Evolutionary conservation across 2,113 vertebrate species (phyloP).

Genomic region (Mesitornis unicolor): DNA sequence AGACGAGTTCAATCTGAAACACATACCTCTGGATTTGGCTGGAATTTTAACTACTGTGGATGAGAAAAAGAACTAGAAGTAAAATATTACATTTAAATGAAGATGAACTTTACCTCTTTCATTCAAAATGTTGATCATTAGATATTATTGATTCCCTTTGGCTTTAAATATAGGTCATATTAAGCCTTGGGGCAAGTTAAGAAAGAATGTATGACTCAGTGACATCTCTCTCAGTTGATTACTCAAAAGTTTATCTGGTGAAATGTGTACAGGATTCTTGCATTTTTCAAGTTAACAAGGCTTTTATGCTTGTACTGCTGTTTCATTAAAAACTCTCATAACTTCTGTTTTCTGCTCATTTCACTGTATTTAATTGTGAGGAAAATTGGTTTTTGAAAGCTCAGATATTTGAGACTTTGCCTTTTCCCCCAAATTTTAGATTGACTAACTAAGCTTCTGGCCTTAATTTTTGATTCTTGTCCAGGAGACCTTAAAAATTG

Average conservation of each 20-base stretch:
- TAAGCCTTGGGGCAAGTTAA: background rate
- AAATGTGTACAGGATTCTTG: background rate
- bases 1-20: background rate
- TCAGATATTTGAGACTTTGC: background rate
- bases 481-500: background rate
- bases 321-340: background rate
- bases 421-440: background rate
- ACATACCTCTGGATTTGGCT: background rate
- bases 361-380: background rate
- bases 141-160: background rate
- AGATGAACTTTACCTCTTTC: background rate
- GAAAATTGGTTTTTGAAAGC: background rate
- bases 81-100: background rate
- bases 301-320: background rate
- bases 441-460: background rate
- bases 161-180: background rate
- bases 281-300: background rate
- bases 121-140: background rate
- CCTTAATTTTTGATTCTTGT: background rate
- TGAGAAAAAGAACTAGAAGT: background rate
- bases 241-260: background rate
- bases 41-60: background rate
- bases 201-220: background rate
- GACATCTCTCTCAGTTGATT: background rate
- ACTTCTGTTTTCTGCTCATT: background rate